A percentile compares a stretch with the other conserved stretches of the same genome.
Evolutionary conservation across 2,797 vertebrate species (phyloP).

Genomic region (Thamnophis elegans): DNA sequence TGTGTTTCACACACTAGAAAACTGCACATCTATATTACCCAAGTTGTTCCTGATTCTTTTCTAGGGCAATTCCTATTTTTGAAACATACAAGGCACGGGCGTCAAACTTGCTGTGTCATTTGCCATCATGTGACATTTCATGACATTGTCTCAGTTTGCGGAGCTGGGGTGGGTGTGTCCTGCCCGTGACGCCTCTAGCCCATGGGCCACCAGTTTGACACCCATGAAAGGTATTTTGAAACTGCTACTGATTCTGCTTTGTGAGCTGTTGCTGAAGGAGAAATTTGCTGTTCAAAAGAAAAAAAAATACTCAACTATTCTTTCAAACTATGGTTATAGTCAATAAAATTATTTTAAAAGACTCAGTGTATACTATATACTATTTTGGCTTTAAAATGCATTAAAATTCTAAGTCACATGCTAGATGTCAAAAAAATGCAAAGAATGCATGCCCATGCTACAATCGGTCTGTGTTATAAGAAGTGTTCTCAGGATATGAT

Average conservation of each 20-base stretch:
- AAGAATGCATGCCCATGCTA: not conserved
- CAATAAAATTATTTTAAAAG: not conserved
- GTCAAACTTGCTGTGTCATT: too few species aligned
- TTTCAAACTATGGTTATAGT: not conserved
- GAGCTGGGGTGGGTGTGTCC: too few species aligned
- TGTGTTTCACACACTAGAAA: not conserved
- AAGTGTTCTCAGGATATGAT: not conserved
- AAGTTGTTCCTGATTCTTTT: not conserved
- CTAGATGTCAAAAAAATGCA: not conserved
- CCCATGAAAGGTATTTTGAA: not conserved
- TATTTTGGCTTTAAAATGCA: not conserved
- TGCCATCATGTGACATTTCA: too few species aligned
- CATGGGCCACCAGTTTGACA: too few species aligned
- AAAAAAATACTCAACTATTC: too few species aligned
- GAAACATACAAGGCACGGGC: not conserved
- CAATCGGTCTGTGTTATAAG: not conserved
- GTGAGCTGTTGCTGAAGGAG: not conserved
- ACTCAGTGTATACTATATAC: not conserved
- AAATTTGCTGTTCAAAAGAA: not conserved
- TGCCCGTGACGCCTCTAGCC: too few species aligned
- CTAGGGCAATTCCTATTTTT: not conserved
- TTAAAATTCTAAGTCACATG: not conserved
- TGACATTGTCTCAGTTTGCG: too few species aligned
- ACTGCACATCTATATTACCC: not conserved
- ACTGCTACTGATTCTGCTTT: not conserved